Base-by-base conservation (phyloP, 1,140 invertebrate species). In the Proales similis region DNA sequence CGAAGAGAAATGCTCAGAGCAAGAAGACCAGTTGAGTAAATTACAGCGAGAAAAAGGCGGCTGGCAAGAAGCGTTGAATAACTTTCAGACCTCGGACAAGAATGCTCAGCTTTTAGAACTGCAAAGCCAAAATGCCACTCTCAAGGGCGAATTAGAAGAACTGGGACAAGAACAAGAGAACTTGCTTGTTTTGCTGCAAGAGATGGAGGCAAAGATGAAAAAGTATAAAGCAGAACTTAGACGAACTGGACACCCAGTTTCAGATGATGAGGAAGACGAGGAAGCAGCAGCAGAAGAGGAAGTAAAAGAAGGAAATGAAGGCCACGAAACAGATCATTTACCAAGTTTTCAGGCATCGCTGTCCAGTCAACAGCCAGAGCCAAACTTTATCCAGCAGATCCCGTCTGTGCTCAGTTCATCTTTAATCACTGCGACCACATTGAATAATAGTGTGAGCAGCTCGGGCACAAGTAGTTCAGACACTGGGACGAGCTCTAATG, bases 141-240 rank as follows among this genome's bases (percentile, higher is more conserved):
- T 77, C 7, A 64, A 70, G 43, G 71, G 74, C 0, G 82, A 90
- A 64, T 69, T 89, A 63, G 82, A 84, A 26, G 82, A 79, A 64
- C 70, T 88, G 38, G 83, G 82, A 70, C 90, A 86, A 70, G 90
- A 94, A 71, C 89, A 92, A 72, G 90, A 93, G 67, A 87, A 93
- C 77, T 74, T 93, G 64, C 74, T 94, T 17, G 83, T 86, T 68
- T 73, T 94, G 48, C 77, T 95, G 32, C 83, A 85, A 2, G 86
- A 92, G 71, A 85, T 90, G 77, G 86, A 89, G 69, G 72, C 75
- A 2, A 86, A 86, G 78, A 74, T 88, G 53, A 79, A 77, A 47
- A 72, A 81, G 19, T 88, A 85, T 70, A 86, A 84, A 74, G 77
- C 81, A 67, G 79, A 79, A 67, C 73, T 90, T 36, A 72, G 81